These are phyloP conservation scores for Hassar affinis DNA, from an alignment of 2,113 vertebrate genomes.

Conservation along the genomic window DNA sequence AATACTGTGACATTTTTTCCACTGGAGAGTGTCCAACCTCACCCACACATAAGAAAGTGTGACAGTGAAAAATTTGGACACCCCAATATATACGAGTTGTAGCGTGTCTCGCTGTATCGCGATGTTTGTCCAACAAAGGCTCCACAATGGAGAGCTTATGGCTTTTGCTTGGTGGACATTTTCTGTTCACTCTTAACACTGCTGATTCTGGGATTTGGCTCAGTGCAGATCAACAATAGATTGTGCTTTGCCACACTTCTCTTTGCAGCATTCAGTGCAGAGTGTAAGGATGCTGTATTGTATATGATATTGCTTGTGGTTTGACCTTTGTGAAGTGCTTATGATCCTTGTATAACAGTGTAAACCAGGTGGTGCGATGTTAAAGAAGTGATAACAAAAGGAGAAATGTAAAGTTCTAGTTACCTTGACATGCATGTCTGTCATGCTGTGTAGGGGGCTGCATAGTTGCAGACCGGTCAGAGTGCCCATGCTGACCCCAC, in stretches of 20 bases:
- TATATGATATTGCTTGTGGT: background rate
- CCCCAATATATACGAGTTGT: constrained; percentile 72
- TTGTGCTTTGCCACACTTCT: constrained; percentile 74
- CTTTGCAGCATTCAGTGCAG: constrained; percentile 35
- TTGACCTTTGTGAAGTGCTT: background rate
- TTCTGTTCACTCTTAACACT: constrained; percentile 64
- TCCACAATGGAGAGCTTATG: constrained; percentile 68
- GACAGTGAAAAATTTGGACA: constrained; percentile 67
- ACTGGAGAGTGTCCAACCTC: constrained; percentile 70
- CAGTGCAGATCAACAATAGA: constrained; percentile 76
- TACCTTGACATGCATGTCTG: constrained; percentile 8
- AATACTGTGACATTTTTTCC: constrained; percentile 83
- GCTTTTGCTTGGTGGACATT: constrained; percentile 74
- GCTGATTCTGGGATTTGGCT: constrained; percentile 78
- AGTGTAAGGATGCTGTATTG: background rate
- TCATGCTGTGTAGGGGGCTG: no score
- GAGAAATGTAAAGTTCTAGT: background rate
- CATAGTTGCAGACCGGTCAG: background rate
- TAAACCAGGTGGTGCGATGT: constrained; percentile 35
- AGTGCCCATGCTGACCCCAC: no score
- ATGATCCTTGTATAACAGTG: constrained; percentile 22
- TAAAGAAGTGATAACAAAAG: background rate
- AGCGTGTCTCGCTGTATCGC: constrained; percentile 34
- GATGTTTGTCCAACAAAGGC: constrained; percentile 61
- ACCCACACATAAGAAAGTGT: constrained; percentile 66